A percentile compares a stretch with the other conserved stretches of the same genome.
Conservation (phyloP, 2,113 vertebrate species). For the Zosterops hypoxanthus region DNA sequence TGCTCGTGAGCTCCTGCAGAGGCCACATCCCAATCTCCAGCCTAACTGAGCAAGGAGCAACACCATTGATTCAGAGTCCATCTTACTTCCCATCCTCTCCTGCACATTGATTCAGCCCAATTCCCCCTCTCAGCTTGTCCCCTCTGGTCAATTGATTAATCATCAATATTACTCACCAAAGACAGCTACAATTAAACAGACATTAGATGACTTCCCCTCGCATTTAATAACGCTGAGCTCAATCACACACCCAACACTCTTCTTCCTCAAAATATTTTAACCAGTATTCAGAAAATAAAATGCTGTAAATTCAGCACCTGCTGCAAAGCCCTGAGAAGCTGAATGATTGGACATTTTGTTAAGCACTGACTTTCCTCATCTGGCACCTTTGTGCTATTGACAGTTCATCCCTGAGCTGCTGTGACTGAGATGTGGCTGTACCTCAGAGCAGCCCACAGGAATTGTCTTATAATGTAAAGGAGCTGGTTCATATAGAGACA, state of each 20-base stretch:
- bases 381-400: not conserved
- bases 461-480: not conserved
- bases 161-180: conserved; percentile 54
- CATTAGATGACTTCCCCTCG: conserved; percentile 12
- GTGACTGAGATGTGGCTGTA: not conserved
- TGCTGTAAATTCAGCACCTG: not conserved
- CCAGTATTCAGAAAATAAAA: not conserved
- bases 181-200: conserved; percentile 58
- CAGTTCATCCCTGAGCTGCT: not conserved
- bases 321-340: not conserved
- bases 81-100: conserved; percentile 26
- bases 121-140: conserved; percentile 54
- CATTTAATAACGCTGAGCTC: conserved; percentile 14
- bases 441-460: not conserved
- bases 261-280: not conserved
- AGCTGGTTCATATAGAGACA: not conserved
- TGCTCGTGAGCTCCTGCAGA: conserved; percentile 38
- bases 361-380: not conserved
- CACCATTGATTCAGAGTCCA: conserved; percentile 53
- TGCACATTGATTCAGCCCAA: conserved; percentile 15
- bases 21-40: conserved; percentile 24
- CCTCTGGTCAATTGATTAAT: conserved; percentile 56
- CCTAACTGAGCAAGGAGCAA: conserved; percentile 42
- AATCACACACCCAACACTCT: not conserved
- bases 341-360: not conserved